Percentiles rank a stretch among this genome's conserved stretches.
These are phyloP conservation scores for Sarcophaga peregrina DNA, from an alignment of 1,140 invertebrate genomes.

Conservation along the genomic window DNA sequence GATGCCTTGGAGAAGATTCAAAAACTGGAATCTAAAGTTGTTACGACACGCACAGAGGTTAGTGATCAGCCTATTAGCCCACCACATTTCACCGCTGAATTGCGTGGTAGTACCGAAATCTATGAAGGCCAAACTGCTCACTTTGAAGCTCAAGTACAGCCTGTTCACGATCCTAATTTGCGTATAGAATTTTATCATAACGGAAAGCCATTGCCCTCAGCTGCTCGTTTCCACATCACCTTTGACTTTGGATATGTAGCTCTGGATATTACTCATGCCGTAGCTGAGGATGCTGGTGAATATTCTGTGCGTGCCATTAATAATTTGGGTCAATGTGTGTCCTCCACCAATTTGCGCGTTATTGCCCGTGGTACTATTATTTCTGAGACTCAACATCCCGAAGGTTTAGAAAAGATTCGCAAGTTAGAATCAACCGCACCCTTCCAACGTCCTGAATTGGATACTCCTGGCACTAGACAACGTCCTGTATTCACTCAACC, in stretches of 20 bases:
- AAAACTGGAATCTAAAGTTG: constrained; percentile 85
- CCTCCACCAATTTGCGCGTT: constrained; percentile 83
- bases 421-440: constrained; percentile 87
- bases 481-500: constrained; percentile 95
- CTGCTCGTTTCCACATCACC: constrained; percentile 90
- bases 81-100: constrained; percentile 84
- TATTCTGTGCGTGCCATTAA: constrained; percentile 92
- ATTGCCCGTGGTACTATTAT: constrained; percentile 90
- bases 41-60: constrained; percentile 80
- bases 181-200: constrained; percentile 93
- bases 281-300: constrained; percentile 93
- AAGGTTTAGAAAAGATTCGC: constrained; percentile 94
- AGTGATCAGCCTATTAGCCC: constrained; percentile 81
- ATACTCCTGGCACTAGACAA: constrained; percentile 86
- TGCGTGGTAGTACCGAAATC: constrained; percentile 85
- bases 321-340: constrained; percentile 85
- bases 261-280: constrained; percentile 88
- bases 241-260: constrained; percentile 96
- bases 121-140: constrained; percentile 88
- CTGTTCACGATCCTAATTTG: constrained; percentile 89
- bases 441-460: constrained; percentile 81
- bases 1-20: constrained; percentile 92
- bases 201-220: constrained; percentile 86
- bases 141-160: constrained; percentile 92
- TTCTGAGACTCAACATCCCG: constrained; percentile 92